Evolutionary conservation across 2,888 invertebrate species (phyloP).

Genomic region (Ormyrus nitidulus): DNA sequence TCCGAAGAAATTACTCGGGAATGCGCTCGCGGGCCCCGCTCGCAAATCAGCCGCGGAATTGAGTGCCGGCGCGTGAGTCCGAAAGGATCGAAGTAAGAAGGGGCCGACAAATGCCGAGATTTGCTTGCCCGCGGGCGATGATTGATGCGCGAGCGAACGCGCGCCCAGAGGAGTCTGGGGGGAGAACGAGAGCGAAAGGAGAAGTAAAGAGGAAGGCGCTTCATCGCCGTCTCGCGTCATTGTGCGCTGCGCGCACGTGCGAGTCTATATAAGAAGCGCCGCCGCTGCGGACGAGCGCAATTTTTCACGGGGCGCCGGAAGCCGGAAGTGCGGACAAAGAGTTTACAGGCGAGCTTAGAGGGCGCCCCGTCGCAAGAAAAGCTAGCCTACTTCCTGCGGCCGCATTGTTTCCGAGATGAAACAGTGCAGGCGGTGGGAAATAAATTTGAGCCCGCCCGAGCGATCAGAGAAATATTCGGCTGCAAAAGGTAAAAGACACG

Average conservation of each 20-base stretch:
- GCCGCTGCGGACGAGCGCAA: neutral
- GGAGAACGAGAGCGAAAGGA: too few relatives aligned
- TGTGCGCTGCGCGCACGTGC: too few relatives aligned
- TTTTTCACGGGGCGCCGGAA: slow-evolving; percentile 11
- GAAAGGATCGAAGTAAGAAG: neutral
- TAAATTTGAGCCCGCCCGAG: neutral
- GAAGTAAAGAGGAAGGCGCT: too few relatives aligned
- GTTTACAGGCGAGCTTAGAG: neutral
- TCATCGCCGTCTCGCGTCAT: too few relatives aligned
- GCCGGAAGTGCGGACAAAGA: slow-evolving; percentile 7
- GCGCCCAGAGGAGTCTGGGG: too few relatives aligned
- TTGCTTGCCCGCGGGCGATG: neutral
- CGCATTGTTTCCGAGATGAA: neutral
- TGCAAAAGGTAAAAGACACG: neutral
- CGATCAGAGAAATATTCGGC: slow-evolving; percentile 1
- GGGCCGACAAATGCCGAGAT: slow-evolving; percentile 24
- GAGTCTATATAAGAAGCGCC: too few relatives aligned
- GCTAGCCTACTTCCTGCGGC: neutral
- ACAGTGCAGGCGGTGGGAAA: neutral
- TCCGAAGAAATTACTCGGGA: too few relatives aligned
- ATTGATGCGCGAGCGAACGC: slow-evolving; percentile 6
- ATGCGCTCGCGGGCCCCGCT: neutral
- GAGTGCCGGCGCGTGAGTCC: slow-evolving; percentile 24
- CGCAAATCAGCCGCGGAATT: slow-evolving; percentile 17
- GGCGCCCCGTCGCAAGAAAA: neutral